Evolutionary conservation across 2,888 invertebrate species (phyloP).

Genomic region (Mythimna pallens): DNA sequence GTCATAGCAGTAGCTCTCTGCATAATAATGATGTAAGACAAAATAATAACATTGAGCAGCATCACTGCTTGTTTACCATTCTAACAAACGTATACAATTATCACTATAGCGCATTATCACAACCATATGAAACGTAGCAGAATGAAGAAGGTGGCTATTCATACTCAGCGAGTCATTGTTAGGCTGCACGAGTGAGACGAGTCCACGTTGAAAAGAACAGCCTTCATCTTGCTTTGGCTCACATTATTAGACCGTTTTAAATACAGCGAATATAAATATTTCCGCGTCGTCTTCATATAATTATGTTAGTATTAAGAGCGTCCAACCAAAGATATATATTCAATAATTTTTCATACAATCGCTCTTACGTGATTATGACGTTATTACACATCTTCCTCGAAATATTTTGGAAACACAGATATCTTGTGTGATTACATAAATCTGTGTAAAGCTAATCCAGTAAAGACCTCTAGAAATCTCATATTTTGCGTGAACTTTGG

Average conservation of each 20-base stretch:
- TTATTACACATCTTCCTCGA: too few species aligned
- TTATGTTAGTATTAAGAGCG: not conserved
- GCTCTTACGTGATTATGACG: too few species aligned
- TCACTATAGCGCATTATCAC: slow-evolving; percentile 35
- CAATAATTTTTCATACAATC: too few species aligned
- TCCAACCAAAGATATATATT: too few species aligned
- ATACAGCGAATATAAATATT: slow-evolving; percentile 12
- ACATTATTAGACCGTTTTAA: slow-evolving; percentile 24
- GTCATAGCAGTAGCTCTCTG: not conserved
- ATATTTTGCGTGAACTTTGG: too few species aligned
- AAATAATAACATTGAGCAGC: slow-evolving; percentile 21
- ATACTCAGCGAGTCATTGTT: slow-evolving; percentile 45
- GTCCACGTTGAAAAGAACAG: slow-evolving; percentile 33
- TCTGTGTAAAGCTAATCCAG: too few species aligned
- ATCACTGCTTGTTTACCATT: slow-evolving; percentile 44
- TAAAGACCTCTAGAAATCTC: too few species aligned
- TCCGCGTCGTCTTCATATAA: not conserved
- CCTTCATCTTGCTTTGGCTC: slow-evolving; percentile 51
- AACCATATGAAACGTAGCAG: slow-evolving; percentile 24
- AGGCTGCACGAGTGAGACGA: slow-evolving; percentile 35
- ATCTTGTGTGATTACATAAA: too few species aligned
- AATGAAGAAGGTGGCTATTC: slow-evolving; percentile 44
- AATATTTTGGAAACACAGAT: too few species aligned
- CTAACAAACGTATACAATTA: slow-evolving; percentile 26
- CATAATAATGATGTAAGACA: not conserved